Percentiles rank a stretch among this genome's conserved stretches.
phyloP scores from a whole-genome alignment of 2,797 vertebrate genomes.

The Delichon dasypus region DNA sequence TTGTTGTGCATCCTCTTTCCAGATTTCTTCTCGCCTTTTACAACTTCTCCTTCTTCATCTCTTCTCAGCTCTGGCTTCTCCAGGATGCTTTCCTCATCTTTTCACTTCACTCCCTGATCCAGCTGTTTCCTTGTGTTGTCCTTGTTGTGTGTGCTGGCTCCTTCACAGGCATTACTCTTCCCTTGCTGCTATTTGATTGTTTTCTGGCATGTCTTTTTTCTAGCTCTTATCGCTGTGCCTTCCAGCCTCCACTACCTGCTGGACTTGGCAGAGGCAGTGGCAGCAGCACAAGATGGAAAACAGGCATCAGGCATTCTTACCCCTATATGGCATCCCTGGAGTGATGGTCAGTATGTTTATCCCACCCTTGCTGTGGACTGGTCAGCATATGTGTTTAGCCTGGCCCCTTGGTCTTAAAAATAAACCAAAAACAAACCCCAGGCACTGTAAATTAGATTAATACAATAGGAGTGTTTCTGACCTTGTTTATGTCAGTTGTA shows the following conservation, averaged over 20 bases:
- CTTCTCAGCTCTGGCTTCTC: not conserved
- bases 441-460: conserved; percentile 28
- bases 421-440: not conserved
- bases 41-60: not conserved
- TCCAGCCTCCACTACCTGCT: conserved; percentile 16
- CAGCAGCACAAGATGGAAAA: not conserved
- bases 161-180: not conserved
- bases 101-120: not conserved
- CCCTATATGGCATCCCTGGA: conserved; percentile 36
- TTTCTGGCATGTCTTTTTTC: conserved; percentile 6
- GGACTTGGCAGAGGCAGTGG: not conserved
- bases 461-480: not conserved
- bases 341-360: not conserved
- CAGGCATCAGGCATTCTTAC: not conserved
- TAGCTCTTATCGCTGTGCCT: not conserved
- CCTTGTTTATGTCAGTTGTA: not conserved
- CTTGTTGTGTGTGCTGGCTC: not conserved
- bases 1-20: not conserved
- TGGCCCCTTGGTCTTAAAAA: not conserved
- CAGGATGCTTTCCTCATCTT: not conserved
- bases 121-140: not conserved
- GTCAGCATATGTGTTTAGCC: conserved; percentile 7
- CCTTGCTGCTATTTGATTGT: not conserved
- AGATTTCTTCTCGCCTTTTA: not conserved
- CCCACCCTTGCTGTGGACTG: not conserved